Conservation (phyloP, 2,113 vertebrate species). For the Phaethornis superciliosus region DNA sequence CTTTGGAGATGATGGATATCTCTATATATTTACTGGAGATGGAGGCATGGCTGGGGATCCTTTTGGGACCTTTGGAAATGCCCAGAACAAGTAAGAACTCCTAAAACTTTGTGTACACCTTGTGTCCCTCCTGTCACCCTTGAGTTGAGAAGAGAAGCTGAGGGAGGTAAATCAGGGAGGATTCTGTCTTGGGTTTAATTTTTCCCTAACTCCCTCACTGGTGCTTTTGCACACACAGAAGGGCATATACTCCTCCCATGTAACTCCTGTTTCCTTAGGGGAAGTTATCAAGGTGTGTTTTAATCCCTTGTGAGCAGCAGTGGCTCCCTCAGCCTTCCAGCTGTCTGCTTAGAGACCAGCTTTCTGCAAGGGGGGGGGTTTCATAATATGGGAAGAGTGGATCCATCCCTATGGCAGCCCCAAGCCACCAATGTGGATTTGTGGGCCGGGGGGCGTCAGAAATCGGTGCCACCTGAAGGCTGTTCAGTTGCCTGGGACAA, state of each 20-base stretch:
- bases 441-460: not conserved
- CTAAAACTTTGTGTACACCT: not conserved
- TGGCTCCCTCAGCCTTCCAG: not conserved
- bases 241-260: too few relatives aligned
- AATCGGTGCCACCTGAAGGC: not conserved
- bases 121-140: not conserved
- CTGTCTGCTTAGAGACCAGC: not conserved
- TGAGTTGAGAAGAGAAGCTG: not conserved
- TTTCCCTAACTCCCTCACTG: not conserved
- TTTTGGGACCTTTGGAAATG: slow-evolving; percentile 92
- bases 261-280: not conserved
- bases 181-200: not conserved
- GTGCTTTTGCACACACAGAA: rapidly evolving
- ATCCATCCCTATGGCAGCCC: not conserved
- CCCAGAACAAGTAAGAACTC: slow-evolving; percentile 91
- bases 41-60: slow-evolving; percentile 98
- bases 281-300: not conserved
- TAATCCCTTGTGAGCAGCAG: too few relatives aligned
- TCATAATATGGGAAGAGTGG: not conserved
- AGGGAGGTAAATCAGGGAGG: not conserved
- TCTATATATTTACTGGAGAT: slow-evolving; percentile 97
- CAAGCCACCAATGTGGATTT: not conserved
- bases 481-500: not conserved
- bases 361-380: not conserved
- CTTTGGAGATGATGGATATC: slow-evolving; percentile 90